Conservation (phyloP, 2,113 vertebrate species). For the Charina bottae region DNA sequence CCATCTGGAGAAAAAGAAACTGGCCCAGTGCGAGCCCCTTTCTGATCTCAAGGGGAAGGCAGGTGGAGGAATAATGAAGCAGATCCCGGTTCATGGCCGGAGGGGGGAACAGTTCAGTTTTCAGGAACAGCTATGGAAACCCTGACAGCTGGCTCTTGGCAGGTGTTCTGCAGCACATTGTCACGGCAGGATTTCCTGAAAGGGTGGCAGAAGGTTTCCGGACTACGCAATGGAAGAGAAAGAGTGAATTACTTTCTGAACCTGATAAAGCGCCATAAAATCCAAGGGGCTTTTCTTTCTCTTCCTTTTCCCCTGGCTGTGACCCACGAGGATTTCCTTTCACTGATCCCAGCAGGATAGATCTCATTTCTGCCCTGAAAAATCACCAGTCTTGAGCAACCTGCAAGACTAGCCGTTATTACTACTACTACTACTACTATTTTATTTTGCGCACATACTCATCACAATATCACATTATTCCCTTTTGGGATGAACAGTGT, state of each 20-base stretch:
- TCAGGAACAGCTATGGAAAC: not conserved
- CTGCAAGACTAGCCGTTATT: not conserved
- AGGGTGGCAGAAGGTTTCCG: not conserved
- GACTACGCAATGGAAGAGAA: not conserved
- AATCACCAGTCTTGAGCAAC: not conserved
- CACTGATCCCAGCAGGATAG: not conserved
- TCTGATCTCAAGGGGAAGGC: not conserved
- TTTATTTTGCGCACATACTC: not conserved
- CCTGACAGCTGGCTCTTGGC: not conserved
- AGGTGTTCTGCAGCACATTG: not conserved
- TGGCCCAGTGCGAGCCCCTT: not conserved
- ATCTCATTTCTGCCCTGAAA: not conserved
- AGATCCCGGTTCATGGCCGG: not conserved
- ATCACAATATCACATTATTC: not conserved
- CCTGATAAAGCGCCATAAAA: not conserved
- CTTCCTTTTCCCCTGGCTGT: not conserved
- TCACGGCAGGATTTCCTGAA: constrained; percentile 15
- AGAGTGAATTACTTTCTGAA: not conserved
- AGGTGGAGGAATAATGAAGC: not conserved
- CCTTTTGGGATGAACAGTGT: too few species aligned
- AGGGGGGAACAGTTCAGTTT: not conserved
- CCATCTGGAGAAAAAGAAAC: not conserved
- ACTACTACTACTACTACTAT: not conserved
- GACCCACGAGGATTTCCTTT: not conserved
- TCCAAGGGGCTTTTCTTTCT: not conserved